Conservation (phyloP, 2,113 vertebrate genomes). For the Brachyhypopomus occidentalis region DNA sequence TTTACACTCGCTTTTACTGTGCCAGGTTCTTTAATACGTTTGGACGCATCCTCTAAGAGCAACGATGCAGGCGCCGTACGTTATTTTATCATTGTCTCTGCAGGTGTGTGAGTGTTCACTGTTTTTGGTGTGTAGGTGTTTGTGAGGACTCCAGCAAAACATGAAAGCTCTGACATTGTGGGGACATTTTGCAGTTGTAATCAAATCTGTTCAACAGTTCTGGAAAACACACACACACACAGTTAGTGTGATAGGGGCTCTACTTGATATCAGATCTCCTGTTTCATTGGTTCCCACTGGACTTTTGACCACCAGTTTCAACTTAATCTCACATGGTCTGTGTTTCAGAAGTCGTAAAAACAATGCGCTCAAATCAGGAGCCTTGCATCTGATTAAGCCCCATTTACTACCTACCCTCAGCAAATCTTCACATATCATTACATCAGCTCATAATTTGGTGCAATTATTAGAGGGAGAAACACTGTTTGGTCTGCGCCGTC, state of each 20-base stretch:
- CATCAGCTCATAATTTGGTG: constrained; percentile 59
- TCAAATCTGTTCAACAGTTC: too few relatives aligned
- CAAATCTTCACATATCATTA: constrained; percentile 59
- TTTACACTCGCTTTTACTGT: constrained; percentile 56
- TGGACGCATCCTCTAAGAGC: constrained; percentile 47
- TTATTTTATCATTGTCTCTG: constrained; percentile 41
- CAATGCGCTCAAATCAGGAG: constrained; percentile 52
- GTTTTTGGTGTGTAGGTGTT: too few relatives aligned
- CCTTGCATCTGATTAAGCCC: constrained; percentile 69
- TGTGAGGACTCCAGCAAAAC: not conserved
- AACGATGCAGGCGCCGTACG: constrained; percentile 32
- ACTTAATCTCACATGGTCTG: constrained; percentile 25
- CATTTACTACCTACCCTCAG: constrained; percentile 65
- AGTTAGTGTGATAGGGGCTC: not conserved
- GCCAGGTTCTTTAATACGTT: constrained; percentile 56
- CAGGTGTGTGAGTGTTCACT: constrained; percentile 7
- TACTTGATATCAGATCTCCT: constrained; percentile 32
- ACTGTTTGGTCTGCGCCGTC: constrained; percentile 61
- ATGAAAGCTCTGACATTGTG: not conserved
- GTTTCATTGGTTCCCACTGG: not conserved
- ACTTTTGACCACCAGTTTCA: constrained; percentile 16
- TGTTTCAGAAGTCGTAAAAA: constrained; percentile 43
- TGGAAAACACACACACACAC: too few relatives aligned
- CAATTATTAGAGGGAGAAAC: constrained; percentile 63
- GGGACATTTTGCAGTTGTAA: not conserved